phyloP scores from a whole-genome alignment of 2,797 vertebrate species.

The Monodelphis domestica region DNA sequence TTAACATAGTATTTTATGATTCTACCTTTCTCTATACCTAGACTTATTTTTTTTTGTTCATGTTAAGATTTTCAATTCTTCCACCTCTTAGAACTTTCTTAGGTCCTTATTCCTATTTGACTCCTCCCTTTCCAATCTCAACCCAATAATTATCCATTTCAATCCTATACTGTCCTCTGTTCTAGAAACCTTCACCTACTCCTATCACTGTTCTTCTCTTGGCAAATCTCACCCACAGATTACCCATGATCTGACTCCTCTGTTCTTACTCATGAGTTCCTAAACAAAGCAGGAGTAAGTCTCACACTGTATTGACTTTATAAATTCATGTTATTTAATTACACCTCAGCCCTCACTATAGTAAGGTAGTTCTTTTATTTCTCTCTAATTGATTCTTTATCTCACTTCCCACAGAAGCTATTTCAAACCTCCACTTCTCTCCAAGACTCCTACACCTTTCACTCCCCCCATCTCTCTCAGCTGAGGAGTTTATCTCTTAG shows the following conservation, averaged over 20 bases:
- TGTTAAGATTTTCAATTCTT: neutral
- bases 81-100: neutral
- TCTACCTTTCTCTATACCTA: neutral
- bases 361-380: neutral
- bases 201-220: neutral
- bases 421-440: neutral
- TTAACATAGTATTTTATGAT: neutral
- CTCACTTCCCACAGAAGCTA: neutral
- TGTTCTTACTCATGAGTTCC: neutral
- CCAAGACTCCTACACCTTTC: neutral
- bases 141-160: neutral
- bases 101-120: neutral
- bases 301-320: neutral
- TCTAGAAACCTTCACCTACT: neutral
- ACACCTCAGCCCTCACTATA: neutral
- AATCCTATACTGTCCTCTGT: neutral
- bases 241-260: neutral
- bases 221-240: neutral
- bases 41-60: neutral
- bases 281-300: neutral
- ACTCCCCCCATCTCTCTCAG: neutral
- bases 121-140: neutral
- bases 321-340: neutral
- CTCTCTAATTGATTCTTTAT: neutral
- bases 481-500: neutral